Percentiles rank a stretch among this genome's conserved stretches.
These are phyloP conservation scores for Aphelinus atriplicis DNA, from an alignment of 1,140 invertebrate genomes.

Conservation along the genomic window DNA sequence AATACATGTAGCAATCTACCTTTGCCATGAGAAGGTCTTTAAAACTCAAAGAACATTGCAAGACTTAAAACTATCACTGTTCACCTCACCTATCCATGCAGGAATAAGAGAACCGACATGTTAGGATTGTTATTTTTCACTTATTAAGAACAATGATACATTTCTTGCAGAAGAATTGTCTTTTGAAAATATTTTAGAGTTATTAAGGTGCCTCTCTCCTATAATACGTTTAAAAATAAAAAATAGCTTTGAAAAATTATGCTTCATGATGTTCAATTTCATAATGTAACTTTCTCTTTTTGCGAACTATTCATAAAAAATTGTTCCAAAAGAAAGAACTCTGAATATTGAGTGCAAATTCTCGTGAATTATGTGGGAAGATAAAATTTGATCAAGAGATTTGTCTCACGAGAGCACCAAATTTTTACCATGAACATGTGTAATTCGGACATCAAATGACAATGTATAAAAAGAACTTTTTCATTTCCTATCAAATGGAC, in stretches of 20 bases:
- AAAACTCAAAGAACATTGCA: too few relatives aligned
- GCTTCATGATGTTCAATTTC: constrained; percentile 16
- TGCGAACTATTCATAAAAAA: constrained; percentile 45
- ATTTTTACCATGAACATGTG: constrained; percentile 33
- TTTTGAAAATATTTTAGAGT: constrained; percentile 28
- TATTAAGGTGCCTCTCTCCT: constrained; percentile 16
- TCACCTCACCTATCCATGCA: too few relatives aligned
- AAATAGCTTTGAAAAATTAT: neutral
- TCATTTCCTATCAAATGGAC: constrained; percentile 39
- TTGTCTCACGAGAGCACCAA: constrained; percentile 39
- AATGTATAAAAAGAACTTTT: constrained; percentile 25
- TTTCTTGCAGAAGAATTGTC: constrained; percentile 42
- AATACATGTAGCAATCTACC: neutral
- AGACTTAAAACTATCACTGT: too few relatives aligned
- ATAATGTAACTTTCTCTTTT: neutral
- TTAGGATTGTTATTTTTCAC: neutral
- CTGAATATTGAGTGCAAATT: constrained; percentile 50
- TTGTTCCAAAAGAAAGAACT: constrained; percentile 52
- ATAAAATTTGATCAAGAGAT: constrained; percentile 33
- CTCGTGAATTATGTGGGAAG: constrained; percentile 43
- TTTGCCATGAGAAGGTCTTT: neutral
- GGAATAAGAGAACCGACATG: too few relatives aligned
- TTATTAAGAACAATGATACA: constrained; percentile 41
- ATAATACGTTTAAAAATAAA: constrained; percentile 12
- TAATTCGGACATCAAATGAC: constrained; percentile 23